Conservation (phyloP, 2,797 vertebrate species). For the Chromis chromis region DNA sequence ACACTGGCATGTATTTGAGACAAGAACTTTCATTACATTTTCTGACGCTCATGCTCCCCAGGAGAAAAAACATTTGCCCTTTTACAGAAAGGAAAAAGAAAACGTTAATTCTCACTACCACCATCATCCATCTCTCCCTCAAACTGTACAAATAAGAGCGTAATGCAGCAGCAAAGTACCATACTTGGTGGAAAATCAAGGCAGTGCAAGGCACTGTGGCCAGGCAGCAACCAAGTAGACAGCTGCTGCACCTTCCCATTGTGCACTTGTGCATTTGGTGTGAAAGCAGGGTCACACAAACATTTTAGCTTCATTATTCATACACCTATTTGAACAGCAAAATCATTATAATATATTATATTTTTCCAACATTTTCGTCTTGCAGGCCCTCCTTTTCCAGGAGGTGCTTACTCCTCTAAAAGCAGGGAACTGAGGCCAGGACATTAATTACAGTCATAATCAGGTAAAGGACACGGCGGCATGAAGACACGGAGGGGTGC, state of each 20-base stretch:
- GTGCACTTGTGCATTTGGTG: neutral
- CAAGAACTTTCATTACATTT: no score
- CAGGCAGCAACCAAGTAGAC: neutral
- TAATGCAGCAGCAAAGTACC: no score
- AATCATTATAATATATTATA: neutral
- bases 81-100: no score
- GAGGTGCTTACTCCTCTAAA: conserved; percentile 34
- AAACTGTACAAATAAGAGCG: no score
- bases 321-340: neutral
- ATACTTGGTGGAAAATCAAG: neutral
- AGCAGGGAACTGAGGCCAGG: conserved; percentile 44
- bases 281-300: neutral
- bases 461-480: conserved; percentile 66
- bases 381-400: neutral
- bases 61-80: no score
- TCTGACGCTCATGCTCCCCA: no score
- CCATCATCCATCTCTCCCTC: no score
- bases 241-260: no score
- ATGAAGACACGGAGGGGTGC: conserved; percentile 67
- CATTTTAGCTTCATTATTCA: neutral
- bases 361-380: conserved; percentile 6
- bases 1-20: no score
- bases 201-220: neutral
- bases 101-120: no score
- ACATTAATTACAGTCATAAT: conserved; percentile 78